These are phyloP conservation scores for Copidosoma aretas DNA, from an alignment of 2,888 invertebrate genomes.

Conservation along the genomic window DNA sequence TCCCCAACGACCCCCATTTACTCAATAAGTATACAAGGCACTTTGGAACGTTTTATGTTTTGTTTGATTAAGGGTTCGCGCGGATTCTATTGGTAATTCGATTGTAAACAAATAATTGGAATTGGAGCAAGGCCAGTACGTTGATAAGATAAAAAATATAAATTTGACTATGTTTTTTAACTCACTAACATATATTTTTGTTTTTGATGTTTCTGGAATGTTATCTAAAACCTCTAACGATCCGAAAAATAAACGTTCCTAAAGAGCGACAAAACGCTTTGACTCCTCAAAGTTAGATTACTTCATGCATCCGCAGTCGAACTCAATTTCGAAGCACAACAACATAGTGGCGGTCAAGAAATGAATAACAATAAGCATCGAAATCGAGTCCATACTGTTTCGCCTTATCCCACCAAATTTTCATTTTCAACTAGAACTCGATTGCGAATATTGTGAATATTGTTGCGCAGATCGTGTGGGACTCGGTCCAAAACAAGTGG, in stretches of 20 bases:
- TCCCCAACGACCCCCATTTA: neutral
- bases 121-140: constrained; percentile 53
- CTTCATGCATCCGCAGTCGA: too few relatives aligned
- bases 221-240: too few relatives aligned
- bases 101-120: constrained; percentile 46
- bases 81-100: constrained; percentile 54
- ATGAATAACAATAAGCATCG: too few relatives aligned
- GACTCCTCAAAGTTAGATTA: too few relatives aligned
- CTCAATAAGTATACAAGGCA: constrained; percentile 20
- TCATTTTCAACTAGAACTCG: too few relatives aligned
- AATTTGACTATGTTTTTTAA: neutral
- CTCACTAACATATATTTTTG: constrained; percentile 23
- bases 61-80: constrained; percentile 56
- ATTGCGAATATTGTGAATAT: neutral
- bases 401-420: too few relatives aligned
- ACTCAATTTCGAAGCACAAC: too few relatives aligned
- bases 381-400: too few relatives aligned
- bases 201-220: constrained; percentile 3
- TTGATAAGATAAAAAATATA: neutral
- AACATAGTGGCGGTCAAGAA: too few relatives aligned
- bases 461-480: constrained; percentile 86
- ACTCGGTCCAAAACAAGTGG: constrained; percentile 86
- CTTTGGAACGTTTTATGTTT: constrained; percentile 49
- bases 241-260: too few relatives aligned
- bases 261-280: too few relatives aligned